Percentiles rank a stretch among this genome's conserved stretches.
These are phyloP conservation scores for Epirrhoe tristata DNA, from an alignment of 2,888 invertebrate genomes.

Conservation along the genomic window DNA sequence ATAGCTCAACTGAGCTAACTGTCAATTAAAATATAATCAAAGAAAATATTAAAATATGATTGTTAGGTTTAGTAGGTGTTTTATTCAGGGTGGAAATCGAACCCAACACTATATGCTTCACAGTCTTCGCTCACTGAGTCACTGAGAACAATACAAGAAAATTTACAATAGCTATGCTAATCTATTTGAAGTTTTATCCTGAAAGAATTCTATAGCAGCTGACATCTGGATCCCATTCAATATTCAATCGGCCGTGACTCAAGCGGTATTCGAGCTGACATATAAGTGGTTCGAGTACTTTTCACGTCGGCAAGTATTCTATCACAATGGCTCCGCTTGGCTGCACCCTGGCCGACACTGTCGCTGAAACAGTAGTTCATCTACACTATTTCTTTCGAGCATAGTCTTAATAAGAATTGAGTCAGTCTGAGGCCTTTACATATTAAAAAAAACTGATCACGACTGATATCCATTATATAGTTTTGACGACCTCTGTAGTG, in stretches of 20 bases:
- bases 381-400: not conserved
- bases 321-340: constrained; percentile 53
- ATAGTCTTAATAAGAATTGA: not conserved
- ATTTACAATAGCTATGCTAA: not conserved
- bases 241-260: constrained; percentile 74
- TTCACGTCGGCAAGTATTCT: constrained; percentile 58
- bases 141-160: no score
- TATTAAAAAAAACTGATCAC: no score
- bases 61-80: no score
- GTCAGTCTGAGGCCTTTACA: no score
- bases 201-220: constrained; percentile 21
- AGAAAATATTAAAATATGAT: no score
- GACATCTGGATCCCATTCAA: constrained; percentile 63
- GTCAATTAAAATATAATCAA: no score
- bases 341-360: constrained; percentile 26
- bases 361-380: constrained; percentile 13
- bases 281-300: constrained; percentile 67
- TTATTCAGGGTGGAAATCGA: no score
- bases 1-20: no score
- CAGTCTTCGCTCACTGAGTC: no score
- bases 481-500: no score
- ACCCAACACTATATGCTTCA: no score
- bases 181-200: not conserved
- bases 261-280: constrained; percentile 64
- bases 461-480: no score